Conservation (phyloP, 1,140 invertebrate genomes). For the Glossosoma conforme region DNA sequence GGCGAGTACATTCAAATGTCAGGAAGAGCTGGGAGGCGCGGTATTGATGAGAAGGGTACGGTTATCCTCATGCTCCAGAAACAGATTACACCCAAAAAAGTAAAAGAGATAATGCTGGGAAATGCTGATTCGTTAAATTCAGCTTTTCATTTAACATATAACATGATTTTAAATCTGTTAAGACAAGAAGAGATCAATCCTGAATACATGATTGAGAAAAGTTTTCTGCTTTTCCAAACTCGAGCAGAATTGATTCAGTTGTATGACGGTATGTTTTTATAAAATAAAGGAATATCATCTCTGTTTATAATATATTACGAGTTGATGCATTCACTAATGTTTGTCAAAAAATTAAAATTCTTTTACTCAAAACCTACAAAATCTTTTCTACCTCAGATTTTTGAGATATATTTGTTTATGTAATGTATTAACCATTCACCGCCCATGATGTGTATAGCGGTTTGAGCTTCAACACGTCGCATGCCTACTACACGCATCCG, state of each 20-base stretch:
- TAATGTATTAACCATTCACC: too few species aligned
- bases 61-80: slow-evolving; percentile 99
- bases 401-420: too few species aligned
- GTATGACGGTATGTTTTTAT: slow-evolving; percentile 64
- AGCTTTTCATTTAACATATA: slow-evolving; percentile 98
- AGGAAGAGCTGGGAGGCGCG: slow-evolving; percentile 91
- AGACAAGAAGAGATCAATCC: slow-evolving; percentile 99
- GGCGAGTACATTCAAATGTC: slow-evolving; percentile 99
- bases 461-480: too few species aligned
- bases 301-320: too few species aligned
- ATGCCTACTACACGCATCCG: too few species aligned
- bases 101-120: slow-evolving; percentile 86
- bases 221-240: slow-evolving; percentile 99
- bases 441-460: too few species aligned
- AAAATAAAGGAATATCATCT: too few species aligned
- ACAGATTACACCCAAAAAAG: slow-evolving; percentile 82
- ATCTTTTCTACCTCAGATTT: too few species aligned
- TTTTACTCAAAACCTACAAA: too few species aligned
- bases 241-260: slow-evolving; percentile 88
- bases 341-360: too few species aligned
- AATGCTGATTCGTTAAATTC: slow-evolving; percentile 95
- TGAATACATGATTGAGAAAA: slow-evolving; percentile 97
- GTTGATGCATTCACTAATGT: too few species aligned
- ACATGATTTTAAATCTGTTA: slow-evolving; percentile 93
- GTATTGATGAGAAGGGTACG: slow-evolving; percentile 96